These are phyloP conservation scores for Salpingus planirostris DNA, from an alignment of 2,888 invertebrate species.

Conservation along the genomic window DNA sequence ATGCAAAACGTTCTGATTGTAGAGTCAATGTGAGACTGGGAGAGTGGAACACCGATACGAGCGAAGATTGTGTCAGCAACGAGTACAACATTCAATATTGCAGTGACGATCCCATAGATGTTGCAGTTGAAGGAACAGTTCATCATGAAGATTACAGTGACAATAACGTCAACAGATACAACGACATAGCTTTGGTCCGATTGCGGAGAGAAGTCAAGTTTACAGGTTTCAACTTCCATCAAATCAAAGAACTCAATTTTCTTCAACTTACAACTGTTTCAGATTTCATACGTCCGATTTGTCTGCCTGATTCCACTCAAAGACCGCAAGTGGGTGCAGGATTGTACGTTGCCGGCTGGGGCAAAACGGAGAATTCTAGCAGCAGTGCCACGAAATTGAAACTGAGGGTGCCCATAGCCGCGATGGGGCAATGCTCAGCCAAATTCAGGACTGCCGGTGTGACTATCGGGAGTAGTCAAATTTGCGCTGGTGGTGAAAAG, in stretches of 20 bases:
- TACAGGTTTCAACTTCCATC: no score
- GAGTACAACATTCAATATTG: no score
- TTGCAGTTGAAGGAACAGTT: constrained; percentile 25
- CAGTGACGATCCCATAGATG: constrained; percentile 27
- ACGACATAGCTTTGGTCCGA: constrained; percentile 43
- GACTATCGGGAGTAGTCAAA: constrained; percentile 21
- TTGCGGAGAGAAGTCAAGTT: constrained; percentile 41
- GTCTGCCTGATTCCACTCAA: constrained; percentile 28
- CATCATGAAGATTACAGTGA: constrained; percentile 27
- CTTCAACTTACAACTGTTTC: no score
- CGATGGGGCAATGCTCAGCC: constrained; percentile 28
- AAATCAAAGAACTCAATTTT: no score
- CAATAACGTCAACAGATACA: constrained; percentile 19
- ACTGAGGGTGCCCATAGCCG: constrained; percentile 47
- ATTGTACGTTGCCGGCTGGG: constrained; percentile 40
- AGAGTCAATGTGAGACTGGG: constrained; percentile 39
- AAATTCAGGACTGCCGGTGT: constrained; percentile 24
- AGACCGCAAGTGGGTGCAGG: constrained; percentile 25
- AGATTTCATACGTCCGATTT: constrained; percentile 32
- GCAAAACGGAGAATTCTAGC: constrained; percentile 25
- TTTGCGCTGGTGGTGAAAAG: constrained; percentile 33
- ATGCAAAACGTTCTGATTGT: no score
- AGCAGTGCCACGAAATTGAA: constrained; percentile 50
- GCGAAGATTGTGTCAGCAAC: constrained; percentile 42
- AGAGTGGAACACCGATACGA: constrained; percentile 42